These are phyloP conservation scores for Aricia artaxerxes DNA, from an alignment of 2,888 invertebrate species.

Conservation along the genomic window DNA sequence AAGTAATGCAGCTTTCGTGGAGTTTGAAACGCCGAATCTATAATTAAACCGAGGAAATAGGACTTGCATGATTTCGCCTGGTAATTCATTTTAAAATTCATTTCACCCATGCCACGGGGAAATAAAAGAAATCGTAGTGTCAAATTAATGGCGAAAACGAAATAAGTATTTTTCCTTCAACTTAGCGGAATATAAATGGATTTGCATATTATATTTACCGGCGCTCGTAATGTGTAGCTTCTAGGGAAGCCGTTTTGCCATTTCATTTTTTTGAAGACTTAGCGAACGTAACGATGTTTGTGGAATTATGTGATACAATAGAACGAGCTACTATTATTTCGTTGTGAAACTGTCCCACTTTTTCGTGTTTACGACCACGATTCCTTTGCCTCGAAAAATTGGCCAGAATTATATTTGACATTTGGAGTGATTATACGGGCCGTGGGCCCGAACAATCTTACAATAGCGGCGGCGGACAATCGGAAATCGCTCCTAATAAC, in stretches of 20 bases:
- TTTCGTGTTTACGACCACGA: slow-evolving; percentile 15
- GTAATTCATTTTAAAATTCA: slow-evolving; percentile 22
- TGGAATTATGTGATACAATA: neutral
- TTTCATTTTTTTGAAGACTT: neutral
- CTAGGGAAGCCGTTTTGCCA: neutral
- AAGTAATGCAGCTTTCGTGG: slow-evolving; percentile 42
- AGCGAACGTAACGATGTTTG: neutral
- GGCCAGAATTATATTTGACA: slow-evolving; percentile 27
- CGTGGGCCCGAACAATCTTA: slow-evolving; percentile 28
- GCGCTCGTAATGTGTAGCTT: neutral
- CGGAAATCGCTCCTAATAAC: slow-evolving; percentile 32
- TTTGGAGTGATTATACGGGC: slow-evolving; percentile 25
- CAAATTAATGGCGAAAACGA: slow-evolving; percentile 21
- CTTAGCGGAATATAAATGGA: slow-evolving; percentile 17
- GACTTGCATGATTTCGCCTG: slow-evolving; percentile 28
- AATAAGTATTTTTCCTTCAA: slow-evolving; percentile 19
- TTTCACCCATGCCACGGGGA: slow-evolving; percentile 15
- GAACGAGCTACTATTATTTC: neutral
- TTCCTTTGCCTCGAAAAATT: slow-evolving; percentile 23
- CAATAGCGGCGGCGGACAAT: slow-evolving; percentile 31
- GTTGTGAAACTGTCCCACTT: slow-evolving; percentile 14
- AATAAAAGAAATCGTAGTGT: slow-evolving; percentile 20
- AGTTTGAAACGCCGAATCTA: slow-evolving; percentile 32
- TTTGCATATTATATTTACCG: slow-evolving; percentile 3
- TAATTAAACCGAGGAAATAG: slow-evolving; percentile 31